phyloP scores from a whole-genome alignment of 2,888 invertebrate genomes.

The Autographa pulchrina region DNA sequence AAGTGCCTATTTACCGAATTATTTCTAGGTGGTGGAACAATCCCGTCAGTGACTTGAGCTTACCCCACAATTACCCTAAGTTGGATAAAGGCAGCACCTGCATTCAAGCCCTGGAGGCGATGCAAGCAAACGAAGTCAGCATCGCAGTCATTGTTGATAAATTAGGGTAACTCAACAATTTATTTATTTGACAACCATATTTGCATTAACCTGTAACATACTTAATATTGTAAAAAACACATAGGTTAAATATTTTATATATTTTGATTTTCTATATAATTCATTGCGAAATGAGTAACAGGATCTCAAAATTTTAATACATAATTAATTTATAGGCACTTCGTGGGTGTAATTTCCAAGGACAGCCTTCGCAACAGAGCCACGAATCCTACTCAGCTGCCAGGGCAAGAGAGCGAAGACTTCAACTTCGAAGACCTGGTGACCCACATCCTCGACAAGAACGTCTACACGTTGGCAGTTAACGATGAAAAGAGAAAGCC shows the following conservation, averaged over 20 bases:
- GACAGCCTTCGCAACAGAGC: conserved; percentile 87
- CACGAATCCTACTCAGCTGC: conserved; percentile 61
- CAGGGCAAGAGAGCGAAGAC: conserved; percentile 78
- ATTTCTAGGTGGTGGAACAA: conserved; percentile 64
- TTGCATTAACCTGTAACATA: too few relatives aligned
- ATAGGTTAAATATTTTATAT: too few relatives aligned
- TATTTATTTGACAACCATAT: too few relatives aligned
- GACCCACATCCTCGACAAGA: conserved; percentile 90
- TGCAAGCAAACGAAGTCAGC: conserved; percentile 59
- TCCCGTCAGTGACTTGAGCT: conserved; percentile 80
- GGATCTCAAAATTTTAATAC: background rate
- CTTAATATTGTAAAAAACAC: too few relatives aligned
- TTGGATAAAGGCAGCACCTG: conserved; percentile 88
- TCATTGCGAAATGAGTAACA: too few relatives aligned
- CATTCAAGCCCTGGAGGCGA: conserved; percentile 91
- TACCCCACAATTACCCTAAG: conserved; percentile 64
- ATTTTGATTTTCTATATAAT: too few relatives aligned
- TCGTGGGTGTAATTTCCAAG: conserved; percentile 64
- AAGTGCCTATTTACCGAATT: background rate
- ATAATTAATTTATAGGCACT: conserved; percentile 46
- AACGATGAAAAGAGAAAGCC: conserved; percentile 69
- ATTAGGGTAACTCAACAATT: conserved; percentile 65
- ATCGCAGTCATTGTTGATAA: conserved; percentile 70
- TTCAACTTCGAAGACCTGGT: conserved; percentile 77
- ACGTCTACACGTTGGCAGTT: conserved; percentile 89